These are phyloP conservation scores for Mellilla xanthometata DNA, from an alignment of 2,888 invertebrate genomes.

Conservation along the genomic window DNA sequence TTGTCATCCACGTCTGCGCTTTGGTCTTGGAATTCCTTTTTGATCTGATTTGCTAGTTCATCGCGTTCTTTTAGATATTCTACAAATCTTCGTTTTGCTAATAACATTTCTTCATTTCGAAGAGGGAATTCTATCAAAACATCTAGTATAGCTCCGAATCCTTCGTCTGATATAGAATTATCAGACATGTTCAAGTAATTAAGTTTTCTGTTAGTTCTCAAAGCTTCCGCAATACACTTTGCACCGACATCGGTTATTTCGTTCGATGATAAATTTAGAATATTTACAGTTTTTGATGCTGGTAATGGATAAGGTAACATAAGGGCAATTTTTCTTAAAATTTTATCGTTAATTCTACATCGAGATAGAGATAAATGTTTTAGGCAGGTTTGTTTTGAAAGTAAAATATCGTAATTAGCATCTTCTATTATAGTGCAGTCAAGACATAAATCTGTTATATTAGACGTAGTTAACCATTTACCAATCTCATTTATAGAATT, in stretches of 20 bases:
- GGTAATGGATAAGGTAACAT: not conserved
- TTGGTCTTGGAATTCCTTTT: not conserved
- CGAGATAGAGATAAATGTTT: not conserved
- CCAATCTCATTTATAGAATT: not conserved
- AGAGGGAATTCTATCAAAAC: not conserved
- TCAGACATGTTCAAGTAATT: constrained; percentile 53
- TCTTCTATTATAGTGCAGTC: not conserved
- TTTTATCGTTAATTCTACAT: not conserved
- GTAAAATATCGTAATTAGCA: not conserved
- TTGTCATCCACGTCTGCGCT: not conserved
- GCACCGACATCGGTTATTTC: constrained; percentile 54
- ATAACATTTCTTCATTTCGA: not conserved
- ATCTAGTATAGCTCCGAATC: not conserved
- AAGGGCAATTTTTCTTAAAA: not conserved
- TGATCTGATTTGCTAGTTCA: not conserved
- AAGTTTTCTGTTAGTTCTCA: constrained; percentile 51
- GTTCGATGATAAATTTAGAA: constrained; percentile 55
- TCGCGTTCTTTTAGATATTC: not conserved
- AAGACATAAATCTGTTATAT: constrained; percentile 2
- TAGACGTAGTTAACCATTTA: not conserved
- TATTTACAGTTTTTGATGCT: constrained; percentile 41
- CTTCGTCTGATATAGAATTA: constrained; percentile 32
- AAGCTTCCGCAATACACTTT: constrained; percentile 38
- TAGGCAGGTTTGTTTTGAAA: not conserved
- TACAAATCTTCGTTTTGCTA: not conserved